A percentile compares a stretch with the other conserved stretches of the same genome.
These are phyloP conservation scores for Sycophila texana DNA, from an alignment of 2,888 invertebrate genomes.

Conservation along the genomic window DNA sequence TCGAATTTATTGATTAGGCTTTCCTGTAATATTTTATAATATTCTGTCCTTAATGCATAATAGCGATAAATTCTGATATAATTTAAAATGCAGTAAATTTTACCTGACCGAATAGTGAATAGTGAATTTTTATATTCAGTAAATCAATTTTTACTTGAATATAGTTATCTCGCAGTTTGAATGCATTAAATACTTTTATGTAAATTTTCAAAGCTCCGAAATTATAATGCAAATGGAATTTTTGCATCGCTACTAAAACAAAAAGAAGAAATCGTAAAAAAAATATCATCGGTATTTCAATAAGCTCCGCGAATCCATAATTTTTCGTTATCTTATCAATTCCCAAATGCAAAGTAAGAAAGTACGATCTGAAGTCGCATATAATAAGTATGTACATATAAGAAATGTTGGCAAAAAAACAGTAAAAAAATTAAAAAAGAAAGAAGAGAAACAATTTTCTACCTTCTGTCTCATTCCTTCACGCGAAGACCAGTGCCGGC, in stretches of 20 bases:
- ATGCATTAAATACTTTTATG: not conserved
- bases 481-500: constrained; percentile 6
- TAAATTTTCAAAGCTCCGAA: not conserved
- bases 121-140: no score
- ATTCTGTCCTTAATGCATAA: no score
- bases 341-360: not conserved
- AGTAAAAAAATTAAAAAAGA: constrained; percentile 8
- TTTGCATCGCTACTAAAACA: no score
- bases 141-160: no score
- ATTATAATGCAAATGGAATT: not conserved
- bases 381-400: not conserved
- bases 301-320: constrained; percentile 18
- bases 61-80: no score
- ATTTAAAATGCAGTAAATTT: no score
- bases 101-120: no score
- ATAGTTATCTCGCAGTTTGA: not conserved
- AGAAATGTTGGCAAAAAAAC: not conserved
- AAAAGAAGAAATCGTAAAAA: no score
- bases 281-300: constrained; percentile 1
- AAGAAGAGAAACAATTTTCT: constrained; percentile 25
- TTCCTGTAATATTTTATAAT: no score
- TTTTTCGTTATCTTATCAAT: constrained; percentile 41
- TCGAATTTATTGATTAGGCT: no score
- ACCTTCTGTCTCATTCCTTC: constrained; percentile 49
- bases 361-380: not conserved